phyloP scores from a whole-genome alignment of 2,113 vertebrate species.

The Rattus rattus region DNA sequence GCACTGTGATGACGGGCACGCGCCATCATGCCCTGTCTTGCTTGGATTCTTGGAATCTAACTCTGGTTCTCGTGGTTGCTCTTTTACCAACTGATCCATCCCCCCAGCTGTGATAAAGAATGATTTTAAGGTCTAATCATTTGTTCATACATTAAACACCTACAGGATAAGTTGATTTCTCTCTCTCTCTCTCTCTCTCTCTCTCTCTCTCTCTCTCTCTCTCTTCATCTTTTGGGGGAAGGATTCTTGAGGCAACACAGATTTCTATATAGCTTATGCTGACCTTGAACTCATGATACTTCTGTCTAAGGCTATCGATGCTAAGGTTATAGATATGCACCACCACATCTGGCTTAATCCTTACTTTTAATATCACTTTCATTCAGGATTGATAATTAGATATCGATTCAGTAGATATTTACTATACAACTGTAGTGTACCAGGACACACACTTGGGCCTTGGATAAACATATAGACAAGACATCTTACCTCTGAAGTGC shows the following conservation, averaged over 20 bases:
- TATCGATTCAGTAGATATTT: conserved; percentile 4
- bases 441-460: background rate
- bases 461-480: background rate
- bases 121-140: background rate
- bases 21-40: too few species aligned
- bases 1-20: background rate
- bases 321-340: background rate
- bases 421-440: background rate
- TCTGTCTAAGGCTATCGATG: background rate
- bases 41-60: background rate
- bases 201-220: too few species aligned
- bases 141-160: conserved; percentile 1
- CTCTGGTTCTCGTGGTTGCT: background rate
- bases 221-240: background rate
- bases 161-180: background rate
- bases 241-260: background rate
- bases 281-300: background rate
- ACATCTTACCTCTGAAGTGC: background rate
- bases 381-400: background rate
- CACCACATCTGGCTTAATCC: background rate
- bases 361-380: background rate
- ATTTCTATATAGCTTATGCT: background rate
- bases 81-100: background rate
- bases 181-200: background rate
- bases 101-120: background rate